Evolutionary conservation across 2,888 invertebrate species (phyloP).

Genomic region (Aporophyla lueneburgensis): DNA sequence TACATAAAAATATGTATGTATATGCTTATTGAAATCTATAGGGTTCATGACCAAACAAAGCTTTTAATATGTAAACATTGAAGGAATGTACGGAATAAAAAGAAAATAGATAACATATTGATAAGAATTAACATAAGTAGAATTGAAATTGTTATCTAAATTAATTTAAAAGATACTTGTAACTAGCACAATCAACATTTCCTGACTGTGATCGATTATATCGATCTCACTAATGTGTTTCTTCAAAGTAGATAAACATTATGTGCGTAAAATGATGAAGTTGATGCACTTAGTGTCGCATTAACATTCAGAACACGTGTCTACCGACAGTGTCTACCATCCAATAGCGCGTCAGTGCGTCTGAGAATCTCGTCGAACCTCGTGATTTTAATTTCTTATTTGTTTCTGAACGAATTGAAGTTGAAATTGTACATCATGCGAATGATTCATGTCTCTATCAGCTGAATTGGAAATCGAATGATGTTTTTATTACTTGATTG

Average conservation of each 20-base stretch:
- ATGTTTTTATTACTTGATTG: slow-evolving; percentile 56
- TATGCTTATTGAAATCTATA: slow-evolving; percentile 19
- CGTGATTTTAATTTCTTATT: slow-evolving; percentile 66
- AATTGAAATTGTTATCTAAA: slow-evolving; percentile 46
- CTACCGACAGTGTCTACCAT: slow-evolving; percentile 52
- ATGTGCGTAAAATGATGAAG: slow-evolving; percentile 69
- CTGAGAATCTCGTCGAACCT: slow-evolving; percentile 64
- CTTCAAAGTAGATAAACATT: slow-evolving; percentile 47
- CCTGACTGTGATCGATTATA: slow-evolving; percentile 51
- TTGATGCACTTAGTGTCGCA: slow-evolving; percentile 56
- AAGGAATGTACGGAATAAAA: slow-evolving; percentile 16
- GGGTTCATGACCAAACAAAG: slow-evolving; percentile 27
- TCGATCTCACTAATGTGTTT: slow-evolving; percentile 43
- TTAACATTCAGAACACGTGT: slow-evolving; percentile 61
- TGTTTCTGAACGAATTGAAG: slow-evolving; percentile 52
- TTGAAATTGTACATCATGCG: slow-evolving; percentile 43
- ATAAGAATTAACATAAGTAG: slow-evolving; percentile 43
- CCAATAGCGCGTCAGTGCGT: slow-evolving; percentile 65
- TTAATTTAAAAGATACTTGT: slow-evolving; percentile 55
- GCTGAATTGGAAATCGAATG: slow-evolving; percentile 52
- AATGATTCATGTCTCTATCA: slow-evolving; percentile 62
- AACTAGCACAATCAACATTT: slow-evolving; percentile 41
- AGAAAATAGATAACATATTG: slow-evolving; percentile 25
- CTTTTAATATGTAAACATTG: slow-evolving; percentile 27
- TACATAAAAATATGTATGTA: slow-evolving; percentile 54